Conservation (phyloP, 2,797 vertebrate species). For the Gambusia yucatana region DNA sequence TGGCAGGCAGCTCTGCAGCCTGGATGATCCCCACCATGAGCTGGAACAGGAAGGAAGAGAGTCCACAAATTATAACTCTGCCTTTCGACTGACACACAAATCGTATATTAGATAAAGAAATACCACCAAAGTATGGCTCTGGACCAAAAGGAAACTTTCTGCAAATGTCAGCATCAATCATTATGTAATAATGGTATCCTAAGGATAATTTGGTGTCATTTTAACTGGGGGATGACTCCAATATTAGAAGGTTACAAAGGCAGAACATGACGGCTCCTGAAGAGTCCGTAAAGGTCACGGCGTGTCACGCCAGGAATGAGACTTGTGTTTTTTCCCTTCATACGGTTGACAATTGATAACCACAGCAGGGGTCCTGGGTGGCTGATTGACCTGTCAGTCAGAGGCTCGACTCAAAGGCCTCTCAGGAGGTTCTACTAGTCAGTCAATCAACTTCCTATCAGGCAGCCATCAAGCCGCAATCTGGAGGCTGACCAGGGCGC, state of each 20-base stretch:
- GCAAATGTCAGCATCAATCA: constrained; percentile 25
- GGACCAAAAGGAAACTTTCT: constrained; percentile 4
- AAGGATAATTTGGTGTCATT: constrained; percentile 39
- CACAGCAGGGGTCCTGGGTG: constrained; percentile 50
- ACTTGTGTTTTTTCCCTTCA: constrained; percentile 59
- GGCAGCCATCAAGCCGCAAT: constrained; percentile 69
- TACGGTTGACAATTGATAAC: constrained; percentile 76
- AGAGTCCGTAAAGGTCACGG: constrained; percentile 59
- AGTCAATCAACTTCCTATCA: constrained; percentile 83
- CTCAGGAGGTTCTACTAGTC: constrained; percentile 65
- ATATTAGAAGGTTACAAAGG: constrained; percentile 31
- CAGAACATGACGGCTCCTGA: constrained; percentile 34
- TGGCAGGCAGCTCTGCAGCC: constrained; percentile 94
- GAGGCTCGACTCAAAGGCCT: constrained; percentile 57
- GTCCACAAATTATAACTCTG: constrained; percentile 1
- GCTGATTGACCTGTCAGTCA: constrained; percentile 83
- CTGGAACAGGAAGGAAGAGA: constrained; percentile 70
- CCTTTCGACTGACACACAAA: constrained; percentile 14
- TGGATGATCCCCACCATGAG: constrained; percentile 98
- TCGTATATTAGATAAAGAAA: neutral
- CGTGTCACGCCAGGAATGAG: constrained; percentile 49
- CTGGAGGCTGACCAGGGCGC: constrained; percentile 66
- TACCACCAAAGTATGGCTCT: neutral
- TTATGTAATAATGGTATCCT: constrained; percentile 18
- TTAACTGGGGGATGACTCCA: constrained; percentile 11